A percentile compares a stretch with the other conserved stretches of the same genome.
phyloP scores from a whole-genome alignment of 2,797 vertebrate species.

The Hydrophis major region DNA sequence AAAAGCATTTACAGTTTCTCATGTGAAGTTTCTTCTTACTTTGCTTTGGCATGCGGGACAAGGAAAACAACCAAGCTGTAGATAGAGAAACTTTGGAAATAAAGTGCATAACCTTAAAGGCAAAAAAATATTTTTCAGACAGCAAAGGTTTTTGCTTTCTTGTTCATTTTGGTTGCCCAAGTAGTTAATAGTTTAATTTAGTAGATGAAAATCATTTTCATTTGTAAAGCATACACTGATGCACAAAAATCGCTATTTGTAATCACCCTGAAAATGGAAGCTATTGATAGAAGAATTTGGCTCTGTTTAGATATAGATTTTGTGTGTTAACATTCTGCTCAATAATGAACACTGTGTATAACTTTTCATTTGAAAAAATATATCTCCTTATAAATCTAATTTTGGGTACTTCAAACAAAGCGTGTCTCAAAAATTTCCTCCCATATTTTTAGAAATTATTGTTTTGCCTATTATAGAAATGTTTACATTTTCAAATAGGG shows the following conservation, averaged over 20 bases:
- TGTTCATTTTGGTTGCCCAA: background rate
- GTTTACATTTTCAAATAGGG: background rate
- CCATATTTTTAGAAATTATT: background rate
- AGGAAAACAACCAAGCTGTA: background rate
- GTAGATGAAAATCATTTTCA: background rate
- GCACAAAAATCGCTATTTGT: background rate
- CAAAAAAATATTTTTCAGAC: background rate
- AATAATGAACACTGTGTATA: background rate
- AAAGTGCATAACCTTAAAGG: background rate
- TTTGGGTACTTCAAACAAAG: background rate
- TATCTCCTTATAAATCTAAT: background rate
- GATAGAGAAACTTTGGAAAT: background rate
- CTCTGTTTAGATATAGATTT: background rate
- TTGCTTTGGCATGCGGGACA: background rate
- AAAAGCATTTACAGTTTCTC: background rate
- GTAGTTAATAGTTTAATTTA: background rate
- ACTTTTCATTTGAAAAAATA: background rate
- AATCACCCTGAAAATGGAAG: slow-evolving; percentile 5
- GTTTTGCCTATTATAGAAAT: background rate
- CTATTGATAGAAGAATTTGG: background rate
- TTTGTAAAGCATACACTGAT: background rate
- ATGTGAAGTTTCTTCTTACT: background rate
- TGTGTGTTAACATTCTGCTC: background rate
- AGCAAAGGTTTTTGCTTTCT: background rate
- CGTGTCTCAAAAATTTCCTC: background rate